Conservation (phyloP, 2,113 vertebrate species). For the Calcarius ornatus region DNA sequence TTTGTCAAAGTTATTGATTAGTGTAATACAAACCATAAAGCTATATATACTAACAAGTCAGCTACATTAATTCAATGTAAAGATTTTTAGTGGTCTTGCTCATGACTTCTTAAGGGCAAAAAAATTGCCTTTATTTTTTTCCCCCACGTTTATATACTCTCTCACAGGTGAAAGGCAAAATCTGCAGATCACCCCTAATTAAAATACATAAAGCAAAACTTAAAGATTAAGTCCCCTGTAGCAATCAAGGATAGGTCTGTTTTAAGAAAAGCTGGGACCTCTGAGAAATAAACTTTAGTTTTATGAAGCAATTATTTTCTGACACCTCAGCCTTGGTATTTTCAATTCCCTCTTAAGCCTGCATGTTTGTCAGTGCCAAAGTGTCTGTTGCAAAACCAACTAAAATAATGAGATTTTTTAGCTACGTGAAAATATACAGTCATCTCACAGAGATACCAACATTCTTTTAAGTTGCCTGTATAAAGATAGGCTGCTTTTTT, state of each 20-base stretch:
- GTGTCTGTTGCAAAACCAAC: not conserved
- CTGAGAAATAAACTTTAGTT: not conserved
- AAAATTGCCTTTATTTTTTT: not conserved
- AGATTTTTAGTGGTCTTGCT: not conserved
- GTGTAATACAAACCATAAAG: not conserved
- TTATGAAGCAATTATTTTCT: slow-evolving; percentile 22
- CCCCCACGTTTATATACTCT: not conserved
- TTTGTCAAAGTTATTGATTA: not conserved
- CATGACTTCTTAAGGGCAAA: not conserved
- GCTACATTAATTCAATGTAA: not conserved
- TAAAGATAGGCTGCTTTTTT: not conserved
- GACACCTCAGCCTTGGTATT: not conserved
- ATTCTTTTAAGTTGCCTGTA: not conserved
- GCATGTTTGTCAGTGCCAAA: not conserved
- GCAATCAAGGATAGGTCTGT: not conserved
- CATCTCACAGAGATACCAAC: accelerated
- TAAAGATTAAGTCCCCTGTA: not conserved
- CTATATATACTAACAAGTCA: not conserved
- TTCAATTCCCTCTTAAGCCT: not conserved
- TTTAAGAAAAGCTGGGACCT: not conserved
- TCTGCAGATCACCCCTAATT: not conserved
- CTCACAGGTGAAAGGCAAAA: not conserved
- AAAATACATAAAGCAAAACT: not conserved
- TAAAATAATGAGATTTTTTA: not conserved
- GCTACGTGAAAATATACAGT: not conserved